These are phyloP conservation scores for Oscheius sp. DNA, from an alignment of 2,888 invertebrate genomes.

Conservation along the genomic window DNA sequence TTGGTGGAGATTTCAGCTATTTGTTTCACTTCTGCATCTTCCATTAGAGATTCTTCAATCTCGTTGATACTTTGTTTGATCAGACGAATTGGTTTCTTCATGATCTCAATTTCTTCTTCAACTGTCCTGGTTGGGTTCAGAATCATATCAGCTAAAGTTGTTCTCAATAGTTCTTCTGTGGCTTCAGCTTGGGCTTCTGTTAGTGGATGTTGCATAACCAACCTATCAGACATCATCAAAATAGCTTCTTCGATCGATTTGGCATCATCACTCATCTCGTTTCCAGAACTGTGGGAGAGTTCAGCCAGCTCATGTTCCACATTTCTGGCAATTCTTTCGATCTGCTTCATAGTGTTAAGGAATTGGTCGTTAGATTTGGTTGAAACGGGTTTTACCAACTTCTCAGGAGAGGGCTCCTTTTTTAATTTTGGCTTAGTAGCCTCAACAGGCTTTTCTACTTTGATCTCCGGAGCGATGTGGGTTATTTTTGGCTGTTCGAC, in stretches of 20 bases:
- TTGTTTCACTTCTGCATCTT: slow-evolving; percentile 58
- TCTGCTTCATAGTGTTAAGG: slow-evolving; percentile 34
- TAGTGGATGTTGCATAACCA: slow-evolving; percentile 50
- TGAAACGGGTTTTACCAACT: neutral
- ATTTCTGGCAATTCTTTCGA: slow-evolving; percentile 40
- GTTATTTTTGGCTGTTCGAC: neutral
- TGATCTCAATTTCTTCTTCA: slow-evolving; percentile 36
- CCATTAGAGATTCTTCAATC: slow-evolving; percentile 61
- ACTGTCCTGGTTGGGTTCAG: slow-evolving; percentile 49
- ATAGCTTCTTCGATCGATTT: slow-evolving; percentile 61
- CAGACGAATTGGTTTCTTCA: slow-evolving; percentile 54
- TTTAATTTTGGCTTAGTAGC: neutral
- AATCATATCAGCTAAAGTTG: slow-evolving; percentile 65
- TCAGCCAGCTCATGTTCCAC: slow-evolving; percentile 38
- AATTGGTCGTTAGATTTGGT: neutral
- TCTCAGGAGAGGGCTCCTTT: neutral
- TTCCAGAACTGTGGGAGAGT: slow-evolving; percentile 29
- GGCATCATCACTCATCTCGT: slow-evolving; percentile 35
- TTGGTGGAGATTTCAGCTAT: slow-evolving; percentile 32
- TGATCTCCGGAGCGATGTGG: neutral
- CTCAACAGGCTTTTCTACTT: neutral
- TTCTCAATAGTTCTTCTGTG: slow-evolving; percentile 63
- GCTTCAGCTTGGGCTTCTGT: slow-evolving; percentile 61
- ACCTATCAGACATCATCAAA: slow-evolving; percentile 56
- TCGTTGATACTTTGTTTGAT: slow-evolving; percentile 51